These are phyloP conservation scores for Musca vetustissima DNA, from an alignment of 1,140 invertebrate species.

Conservation along the genomic window DNA sequence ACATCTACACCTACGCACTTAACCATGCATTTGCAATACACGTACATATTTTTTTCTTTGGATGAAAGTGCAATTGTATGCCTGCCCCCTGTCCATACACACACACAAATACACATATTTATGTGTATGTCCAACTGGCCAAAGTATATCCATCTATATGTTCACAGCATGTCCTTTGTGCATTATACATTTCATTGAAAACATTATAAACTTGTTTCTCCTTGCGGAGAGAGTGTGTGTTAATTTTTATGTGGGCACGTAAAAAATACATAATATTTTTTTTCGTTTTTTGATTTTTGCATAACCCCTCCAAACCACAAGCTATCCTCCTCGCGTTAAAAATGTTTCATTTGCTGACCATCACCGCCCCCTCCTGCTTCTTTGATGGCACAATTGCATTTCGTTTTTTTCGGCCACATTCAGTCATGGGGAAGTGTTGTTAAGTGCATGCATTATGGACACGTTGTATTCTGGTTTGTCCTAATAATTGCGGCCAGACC, in stretches of 20 bases:
- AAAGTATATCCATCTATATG: not conserved
- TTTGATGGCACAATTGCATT: too few relatives aligned
- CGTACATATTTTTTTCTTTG: too few relatives aligned
- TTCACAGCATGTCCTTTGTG: constrained; percentile 20
- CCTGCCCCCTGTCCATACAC: too few relatives aligned
- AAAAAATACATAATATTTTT: constrained; percentile 8
- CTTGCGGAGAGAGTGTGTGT: constrained; percentile 24
- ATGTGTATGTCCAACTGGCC: not conserved
- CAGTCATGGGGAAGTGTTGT: constrained; percentile 3
- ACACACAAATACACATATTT: too few relatives aligned
- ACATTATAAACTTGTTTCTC: constrained; percentile 8
- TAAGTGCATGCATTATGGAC: constrained; percentile 22
- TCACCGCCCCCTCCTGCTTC: too few relatives aligned
- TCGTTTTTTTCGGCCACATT: too few relatives aligned
- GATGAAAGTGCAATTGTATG: too few relatives aligned
- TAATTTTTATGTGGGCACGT: constrained; percentile 14
- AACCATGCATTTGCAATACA: too few relatives aligned
- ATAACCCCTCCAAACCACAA: not conserved
- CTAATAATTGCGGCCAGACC: constrained; percentile 23
- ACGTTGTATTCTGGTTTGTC: constrained; percentile 19
- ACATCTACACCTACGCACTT: too few relatives aligned
- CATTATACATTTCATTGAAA: not conserved
- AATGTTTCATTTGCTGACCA: too few relatives aligned
- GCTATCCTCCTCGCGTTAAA: too few relatives aligned
- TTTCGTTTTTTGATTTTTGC: not conserved